phyloP scores from a whole-genome alignment of 2,113 vertebrate species.

The Chaetodon trifascialis region DNA sequence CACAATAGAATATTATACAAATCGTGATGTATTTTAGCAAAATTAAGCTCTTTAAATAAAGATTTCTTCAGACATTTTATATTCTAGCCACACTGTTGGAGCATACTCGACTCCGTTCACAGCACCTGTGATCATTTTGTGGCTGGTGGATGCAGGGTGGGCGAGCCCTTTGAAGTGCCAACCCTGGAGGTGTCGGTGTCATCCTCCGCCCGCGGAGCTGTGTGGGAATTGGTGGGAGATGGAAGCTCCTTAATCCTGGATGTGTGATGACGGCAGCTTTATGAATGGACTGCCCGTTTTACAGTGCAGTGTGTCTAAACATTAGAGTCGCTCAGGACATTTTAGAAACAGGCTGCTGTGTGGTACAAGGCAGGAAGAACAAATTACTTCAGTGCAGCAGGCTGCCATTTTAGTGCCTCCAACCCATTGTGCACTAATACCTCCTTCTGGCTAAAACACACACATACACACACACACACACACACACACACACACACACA shows the following conservation, averaged over 20 bases:
- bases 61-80: background rate
- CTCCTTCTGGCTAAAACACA: background rate
- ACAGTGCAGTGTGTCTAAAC: background rate
- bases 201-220: background rate
- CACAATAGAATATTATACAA: background rate
- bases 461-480: constrained; percentile 5
- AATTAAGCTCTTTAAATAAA: background rate
- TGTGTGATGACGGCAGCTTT: constrained; percentile 3
- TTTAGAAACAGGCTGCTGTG: constrained; percentile 1
- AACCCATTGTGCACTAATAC: constrained; percentile 25
- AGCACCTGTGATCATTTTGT: constrained; percentile 7
- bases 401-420: constrained; percentile 26
- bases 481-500: background rate
- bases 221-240: background rate
- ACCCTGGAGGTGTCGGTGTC: constrained; percentile 21
- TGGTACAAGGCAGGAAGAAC: background rate
- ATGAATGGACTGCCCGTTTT: constrained; percentile 1
- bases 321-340: background rate
- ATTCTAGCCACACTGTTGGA: background rate
- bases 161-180: background rate
- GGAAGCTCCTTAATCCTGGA: constrained; percentile 12
- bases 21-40: background rate
- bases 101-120: background rate
- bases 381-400: background rate
- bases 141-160: background rate